Conservation (phyloP, 2,113 vertebrate species). For the Penelope pileata region DNA sequence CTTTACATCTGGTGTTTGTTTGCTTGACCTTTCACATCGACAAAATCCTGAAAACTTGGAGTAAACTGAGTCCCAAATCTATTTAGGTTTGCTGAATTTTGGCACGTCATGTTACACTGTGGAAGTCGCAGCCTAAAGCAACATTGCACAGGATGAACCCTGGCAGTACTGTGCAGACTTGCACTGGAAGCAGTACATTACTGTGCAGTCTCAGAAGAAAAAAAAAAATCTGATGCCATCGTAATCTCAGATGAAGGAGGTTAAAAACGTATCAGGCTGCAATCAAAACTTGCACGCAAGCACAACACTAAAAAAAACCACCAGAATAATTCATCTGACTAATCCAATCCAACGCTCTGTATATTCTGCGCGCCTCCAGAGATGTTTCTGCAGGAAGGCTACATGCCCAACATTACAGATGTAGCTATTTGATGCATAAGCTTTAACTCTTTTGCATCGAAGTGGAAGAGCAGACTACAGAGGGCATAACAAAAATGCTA, state of each 20-base stretch:
- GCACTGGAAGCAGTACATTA: not conserved
- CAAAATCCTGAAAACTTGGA: not conserved
- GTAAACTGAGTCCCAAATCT: not conserved
- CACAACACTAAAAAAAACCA: not conserved
- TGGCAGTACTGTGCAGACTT: accelerated
- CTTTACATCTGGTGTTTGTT: not conserved
- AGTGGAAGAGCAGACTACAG: not conserved
- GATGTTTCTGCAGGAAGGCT: not conserved
- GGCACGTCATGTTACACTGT: not conserved
- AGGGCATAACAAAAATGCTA: not conserved
- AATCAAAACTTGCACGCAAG: not conserved
- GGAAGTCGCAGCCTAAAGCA: not conserved
- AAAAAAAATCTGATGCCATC: not conserved
- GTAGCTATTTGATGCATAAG: not conserved
- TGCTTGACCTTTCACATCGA: not conserved
- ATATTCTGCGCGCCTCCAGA: not conserved
- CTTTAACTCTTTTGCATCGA: not conserved
- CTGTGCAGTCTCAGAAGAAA: not conserved
- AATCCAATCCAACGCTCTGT: not conserved
- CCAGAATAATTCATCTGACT: not conserved
- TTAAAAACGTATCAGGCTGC: not conserved
- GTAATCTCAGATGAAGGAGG: not conserved
- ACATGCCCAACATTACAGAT: not conserved
- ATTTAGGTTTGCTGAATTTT: not conserved
- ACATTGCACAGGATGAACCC: not conserved